Conservation (phyloP, 2,888 invertebrate genomes). For the Griposia aprilina region DNA sequence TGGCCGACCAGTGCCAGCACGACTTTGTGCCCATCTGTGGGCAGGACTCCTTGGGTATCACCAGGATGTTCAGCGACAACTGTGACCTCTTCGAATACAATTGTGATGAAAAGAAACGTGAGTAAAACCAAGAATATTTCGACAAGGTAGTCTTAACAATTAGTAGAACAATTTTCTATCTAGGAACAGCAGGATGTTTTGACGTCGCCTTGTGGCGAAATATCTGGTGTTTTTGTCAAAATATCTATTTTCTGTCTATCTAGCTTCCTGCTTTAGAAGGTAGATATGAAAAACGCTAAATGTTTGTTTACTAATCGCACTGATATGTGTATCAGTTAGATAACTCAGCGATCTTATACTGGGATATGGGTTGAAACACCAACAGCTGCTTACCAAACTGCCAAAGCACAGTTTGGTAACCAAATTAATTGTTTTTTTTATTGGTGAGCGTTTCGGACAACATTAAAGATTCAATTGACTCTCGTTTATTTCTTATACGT, state of each 20-base stretch:
- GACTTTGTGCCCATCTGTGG: slow-evolving; percentile 87
- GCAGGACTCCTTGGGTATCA: slow-evolving; percentile 86
- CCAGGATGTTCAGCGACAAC: slow-evolving; percentile 85
- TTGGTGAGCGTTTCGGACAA: neutral
- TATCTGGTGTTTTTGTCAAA: neutral
- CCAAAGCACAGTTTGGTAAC: neutral
- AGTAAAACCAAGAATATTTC: slow-evolving; percentile 57
- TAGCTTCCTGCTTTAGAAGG: too few relatives aligned
- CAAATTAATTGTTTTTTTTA: too few relatives aligned
- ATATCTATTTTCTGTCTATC: too few relatives aligned
- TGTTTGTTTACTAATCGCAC: neutral
- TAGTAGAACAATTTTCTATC: neutral
- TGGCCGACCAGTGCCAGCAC: slow-evolving; percentile 86
- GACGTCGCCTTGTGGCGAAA: neutral
- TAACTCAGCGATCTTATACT: neutral
- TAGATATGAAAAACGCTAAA: neutral
- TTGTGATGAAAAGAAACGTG: slow-evolving; percentile 88
- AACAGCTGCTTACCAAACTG: neutral
- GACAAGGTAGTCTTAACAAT: neutral
- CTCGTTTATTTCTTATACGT: neutral
- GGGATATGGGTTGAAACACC: neutral
- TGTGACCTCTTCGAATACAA: slow-evolving; percentile 87
- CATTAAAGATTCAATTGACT: neutral
- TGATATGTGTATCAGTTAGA: neutral
- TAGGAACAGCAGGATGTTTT: neutral